These are phyloP conservation scores for Stenoptilia bipunctidactyla DNA, from an alignment of 2,888 invertebrate species.

Conservation along the genomic window DNA sequence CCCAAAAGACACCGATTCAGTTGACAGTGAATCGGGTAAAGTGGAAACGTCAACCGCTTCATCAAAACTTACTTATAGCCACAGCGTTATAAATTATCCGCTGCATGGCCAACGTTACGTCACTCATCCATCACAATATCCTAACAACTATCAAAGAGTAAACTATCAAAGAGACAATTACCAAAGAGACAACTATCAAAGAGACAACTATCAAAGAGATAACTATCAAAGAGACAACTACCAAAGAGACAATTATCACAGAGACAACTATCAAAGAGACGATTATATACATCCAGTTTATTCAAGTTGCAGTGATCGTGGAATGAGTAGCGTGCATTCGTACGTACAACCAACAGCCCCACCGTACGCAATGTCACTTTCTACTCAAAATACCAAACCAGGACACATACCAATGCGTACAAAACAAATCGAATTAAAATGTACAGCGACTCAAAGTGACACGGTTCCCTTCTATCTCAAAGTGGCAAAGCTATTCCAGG, in stretches of 20 bases:
- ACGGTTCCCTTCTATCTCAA: slow-evolving; percentile 40
- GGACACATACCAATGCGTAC: slow-evolving; percentile 41
- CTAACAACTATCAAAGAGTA: not conserved
- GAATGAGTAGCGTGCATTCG: not conserved
- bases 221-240: no score
- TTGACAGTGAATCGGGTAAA: not conserved
- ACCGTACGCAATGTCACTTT: no score
- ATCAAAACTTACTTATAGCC: not conserved
- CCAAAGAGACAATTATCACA: no score
- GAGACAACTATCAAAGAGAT: no score
- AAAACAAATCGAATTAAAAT: slow-evolving; percentile 57
- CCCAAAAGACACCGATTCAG: not conserved
- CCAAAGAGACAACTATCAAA: no score
- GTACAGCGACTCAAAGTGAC: slow-evolving; percentile 50
- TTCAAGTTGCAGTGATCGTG: no score
- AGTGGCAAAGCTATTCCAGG: slow-evolving; percentile 32
- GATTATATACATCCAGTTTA: no score
- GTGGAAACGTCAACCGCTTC: not conserved
- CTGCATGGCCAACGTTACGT: not conserved
- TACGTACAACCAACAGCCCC: no score
- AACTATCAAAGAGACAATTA: no score
- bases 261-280: no score
- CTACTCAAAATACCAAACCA: slow-evolving; percentile 21
- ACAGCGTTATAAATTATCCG: not conserved
- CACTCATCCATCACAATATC: not conserved